These are phyloP conservation scores for Diorhabda carinulata DNA, from an alignment of 1,140 invertebrate species.

Conservation along the genomic window DNA sequence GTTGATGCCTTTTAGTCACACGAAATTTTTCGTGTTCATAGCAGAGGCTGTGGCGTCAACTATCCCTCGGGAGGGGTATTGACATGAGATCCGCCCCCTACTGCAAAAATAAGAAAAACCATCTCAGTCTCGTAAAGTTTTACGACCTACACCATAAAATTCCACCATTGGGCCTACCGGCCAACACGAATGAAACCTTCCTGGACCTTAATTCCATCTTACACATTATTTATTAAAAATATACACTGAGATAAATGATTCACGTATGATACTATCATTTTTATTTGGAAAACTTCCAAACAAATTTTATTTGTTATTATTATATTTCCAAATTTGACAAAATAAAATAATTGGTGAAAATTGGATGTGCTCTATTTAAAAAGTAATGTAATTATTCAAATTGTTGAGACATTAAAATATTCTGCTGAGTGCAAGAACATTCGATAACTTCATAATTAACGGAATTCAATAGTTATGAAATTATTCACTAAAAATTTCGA, in stretches of 20 bases:
- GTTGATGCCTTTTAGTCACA: background rate
- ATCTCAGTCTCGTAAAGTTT: background rate
- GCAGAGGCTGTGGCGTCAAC: constrained; percentile 1
- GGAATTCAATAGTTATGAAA: no score
- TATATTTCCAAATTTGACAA: background rate
- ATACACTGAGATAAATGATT: background rate
- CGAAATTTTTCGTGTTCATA: constrained; percentile 2
- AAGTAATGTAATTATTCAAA: no score
- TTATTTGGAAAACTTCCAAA: background rate
- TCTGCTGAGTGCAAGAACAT: no score
- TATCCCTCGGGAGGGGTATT: background rate
- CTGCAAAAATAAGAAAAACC: constrained; percentile 1
- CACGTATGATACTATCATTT: background rate
- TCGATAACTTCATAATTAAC: no score
- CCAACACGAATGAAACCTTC: background rate
- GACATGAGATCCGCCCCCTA: constrained; percentile 1
- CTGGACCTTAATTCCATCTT: constrained; percentile 2
- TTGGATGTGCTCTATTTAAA: no score
- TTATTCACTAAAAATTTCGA: no score
- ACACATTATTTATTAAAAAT: background rate
- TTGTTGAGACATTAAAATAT: no score
- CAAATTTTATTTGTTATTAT: background rate
- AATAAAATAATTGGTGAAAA: no score
- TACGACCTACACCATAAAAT: background rate
- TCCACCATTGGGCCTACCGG: constrained; percentile 1